A percentile compares a stretch with the other conserved stretches of the same genome.
These are phyloP conservation scores for Coregonus clupeaformis DNA, from an alignment of 2,113 vertebrate species.

Conservation along the genomic window DNA sequence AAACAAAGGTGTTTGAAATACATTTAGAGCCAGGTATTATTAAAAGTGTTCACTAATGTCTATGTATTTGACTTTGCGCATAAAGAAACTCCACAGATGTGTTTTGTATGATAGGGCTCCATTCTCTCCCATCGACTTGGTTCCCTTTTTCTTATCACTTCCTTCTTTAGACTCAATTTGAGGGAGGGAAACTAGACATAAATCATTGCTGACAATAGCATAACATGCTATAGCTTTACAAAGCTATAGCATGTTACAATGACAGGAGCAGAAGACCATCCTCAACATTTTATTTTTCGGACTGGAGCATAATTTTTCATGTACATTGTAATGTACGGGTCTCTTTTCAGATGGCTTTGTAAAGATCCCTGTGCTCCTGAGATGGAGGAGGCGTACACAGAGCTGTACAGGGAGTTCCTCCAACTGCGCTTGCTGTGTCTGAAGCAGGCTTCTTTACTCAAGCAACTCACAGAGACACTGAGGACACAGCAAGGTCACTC, in stretches of 20 bases:
- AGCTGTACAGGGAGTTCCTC: conserved; percentile 75
- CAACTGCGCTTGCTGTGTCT: conserved; percentile 74
- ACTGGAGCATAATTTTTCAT: too few species aligned
- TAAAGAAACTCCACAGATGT: neutral
- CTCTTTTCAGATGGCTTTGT: neutral
- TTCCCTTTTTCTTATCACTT: neutral
- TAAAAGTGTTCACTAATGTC: neutral
- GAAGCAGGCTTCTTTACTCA: conserved; percentile 77
- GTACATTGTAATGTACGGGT: too few species aligned
- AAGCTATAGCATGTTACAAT: too few species aligned
- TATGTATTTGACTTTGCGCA: neutral
- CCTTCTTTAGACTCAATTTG: neutral
- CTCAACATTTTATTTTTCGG: too few species aligned
- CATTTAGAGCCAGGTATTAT: neutral
- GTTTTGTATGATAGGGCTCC: neutral
- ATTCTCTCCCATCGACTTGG: neutral
- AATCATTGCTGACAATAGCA: too few species aligned
- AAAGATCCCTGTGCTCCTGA: conserved; percentile 11
- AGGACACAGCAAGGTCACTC: conserved; percentile 61
- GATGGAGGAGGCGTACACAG: conserved; percentile 76
- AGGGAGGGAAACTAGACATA: too few species aligned
- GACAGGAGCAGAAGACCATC: too few species aligned
- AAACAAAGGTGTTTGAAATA: too few species aligned
- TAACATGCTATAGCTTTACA: too few species aligned
- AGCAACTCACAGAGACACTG: conserved; percentile 61